phyloP scores from a whole-genome alignment of 1,140 invertebrate genomes.

The Epicauta chinensis region DNA sequence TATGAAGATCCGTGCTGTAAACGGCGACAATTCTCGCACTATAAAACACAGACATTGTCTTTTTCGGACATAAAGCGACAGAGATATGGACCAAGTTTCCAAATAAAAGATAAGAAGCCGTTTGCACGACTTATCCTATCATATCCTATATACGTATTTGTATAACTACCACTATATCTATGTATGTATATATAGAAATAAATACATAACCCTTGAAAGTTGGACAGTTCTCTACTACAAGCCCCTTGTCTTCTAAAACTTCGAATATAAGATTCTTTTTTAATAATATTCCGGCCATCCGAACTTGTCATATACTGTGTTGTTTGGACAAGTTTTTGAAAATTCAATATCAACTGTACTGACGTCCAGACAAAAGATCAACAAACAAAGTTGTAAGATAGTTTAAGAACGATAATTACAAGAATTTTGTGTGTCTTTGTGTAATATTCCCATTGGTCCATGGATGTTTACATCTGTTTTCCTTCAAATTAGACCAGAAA shows the following conservation, averaged over 20 bases:
- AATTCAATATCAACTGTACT: too few relatives aligned
- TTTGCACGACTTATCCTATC: slow-evolving; percentile 6
- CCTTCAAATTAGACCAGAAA: too few relatives aligned
- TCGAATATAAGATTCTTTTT: slow-evolving; percentile 23
- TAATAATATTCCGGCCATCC: slow-evolving; percentile 18
- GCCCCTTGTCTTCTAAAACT: slow-evolving; percentile 11
- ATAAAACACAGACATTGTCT: slow-evolving; percentile 20
- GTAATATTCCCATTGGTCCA: too few relatives aligned
- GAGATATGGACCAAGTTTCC: slow-evolving; percentile 26
- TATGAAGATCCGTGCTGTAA: slow-evolving; percentile 11
- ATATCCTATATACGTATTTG: too few relatives aligned
- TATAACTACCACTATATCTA: too few relatives aligned
- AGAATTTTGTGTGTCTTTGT: too few relatives aligned
- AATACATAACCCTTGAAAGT: slow-evolving; percentile 13
- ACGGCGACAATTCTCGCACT: slow-evolving; percentile 19
- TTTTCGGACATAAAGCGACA: slow-evolving; percentile 22
- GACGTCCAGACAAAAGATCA: too few relatives aligned
- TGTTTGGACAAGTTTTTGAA: background rate
- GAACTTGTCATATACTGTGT: slow-evolving; percentile 17
- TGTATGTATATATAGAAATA: background rate
- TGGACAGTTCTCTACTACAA: slow-evolving; percentile 12
- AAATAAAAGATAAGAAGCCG: slow-evolving; percentile 27
- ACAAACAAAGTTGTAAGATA: too few relatives aligned
- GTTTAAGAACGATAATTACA: too few relatives aligned
- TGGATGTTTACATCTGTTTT: too few relatives aligned